Conservation (phyloP, 2,888 invertebrate species). For the Athetis lepigone region DNA sequence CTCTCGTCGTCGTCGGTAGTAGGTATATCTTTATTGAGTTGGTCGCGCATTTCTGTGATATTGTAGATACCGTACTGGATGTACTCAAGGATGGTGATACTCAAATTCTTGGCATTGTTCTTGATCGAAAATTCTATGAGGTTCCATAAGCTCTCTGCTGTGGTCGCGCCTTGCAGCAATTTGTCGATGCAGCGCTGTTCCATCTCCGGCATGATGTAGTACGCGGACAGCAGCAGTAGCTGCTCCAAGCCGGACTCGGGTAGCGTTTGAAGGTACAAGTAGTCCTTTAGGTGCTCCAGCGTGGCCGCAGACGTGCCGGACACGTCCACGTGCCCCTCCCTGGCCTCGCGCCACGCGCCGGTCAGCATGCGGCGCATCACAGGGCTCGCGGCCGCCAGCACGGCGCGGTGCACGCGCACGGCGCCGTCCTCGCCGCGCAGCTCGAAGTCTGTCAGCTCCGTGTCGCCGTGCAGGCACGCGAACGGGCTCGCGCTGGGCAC, state of each 20-base stretch:
- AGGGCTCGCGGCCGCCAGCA: slow-evolving; percentile 74
- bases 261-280: slow-evolving; percentile 70
- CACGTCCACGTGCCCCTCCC: slow-evolving; percentile 70
- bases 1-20: too few relatives aligned
- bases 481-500: slow-evolving; percentile 67
- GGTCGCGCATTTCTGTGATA: slow-evolving; percentile 68
- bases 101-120: slow-evolving; percentile 68
- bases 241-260: slow-evolving; percentile 72
- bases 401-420: slow-evolving; percentile 72
- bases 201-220: slow-evolving; percentile 76
- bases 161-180: slow-evolving; percentile 53
- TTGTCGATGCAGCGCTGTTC: slow-evolving; percentile 73
- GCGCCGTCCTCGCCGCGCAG: slow-evolving; percentile 74
- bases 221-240: slow-evolving; percentile 71
- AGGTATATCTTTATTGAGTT: slow-evolving; percentile 32
- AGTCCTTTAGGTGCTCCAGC: slow-evolving; percentile 73
- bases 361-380: slow-evolving; percentile 73
- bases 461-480: slow-evolving; percentile 68
- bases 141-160: slow-evolving; percentile 51
- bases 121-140: slow-evolving; percentile 73
- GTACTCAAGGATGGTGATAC: slow-evolving; percentile 70
- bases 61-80: slow-evolving; percentile 64
- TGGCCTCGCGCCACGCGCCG: slow-evolving; percentile 73
- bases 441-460: slow-evolving; percentile 75
- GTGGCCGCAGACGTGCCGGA: slow-evolving; percentile 69